phyloP scores from a whole-genome alignment of 2,888 invertebrate species.

The Acholoe squamosa region DNA sequence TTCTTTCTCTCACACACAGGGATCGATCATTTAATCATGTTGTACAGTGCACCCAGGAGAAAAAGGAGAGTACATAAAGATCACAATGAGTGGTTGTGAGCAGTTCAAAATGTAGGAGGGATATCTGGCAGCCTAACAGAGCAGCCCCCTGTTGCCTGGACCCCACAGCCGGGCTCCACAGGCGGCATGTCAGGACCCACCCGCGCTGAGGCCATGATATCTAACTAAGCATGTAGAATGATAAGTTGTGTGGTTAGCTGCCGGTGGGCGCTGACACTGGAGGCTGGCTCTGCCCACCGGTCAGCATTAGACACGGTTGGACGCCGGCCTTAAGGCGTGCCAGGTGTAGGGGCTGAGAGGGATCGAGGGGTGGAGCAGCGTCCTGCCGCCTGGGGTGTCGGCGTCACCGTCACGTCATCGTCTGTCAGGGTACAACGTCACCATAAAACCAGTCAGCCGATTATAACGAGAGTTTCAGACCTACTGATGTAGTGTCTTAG shows the following conservation, averaged over 20 bases:
- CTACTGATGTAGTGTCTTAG: too few relatives aligned
- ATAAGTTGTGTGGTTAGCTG: constrained; percentile 37
- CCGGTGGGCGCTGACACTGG: background rate
- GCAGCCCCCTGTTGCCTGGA: background rate
- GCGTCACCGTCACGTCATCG: constrained; percentile 1
- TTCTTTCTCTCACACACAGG: too few relatives aligned
- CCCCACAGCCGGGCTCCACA: background rate
- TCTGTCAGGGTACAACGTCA: background rate
- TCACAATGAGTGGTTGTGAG: background rate
- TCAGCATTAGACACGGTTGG: constrained; percentile 10
- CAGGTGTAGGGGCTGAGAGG: background rate
- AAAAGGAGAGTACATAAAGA: too few relatives aligned
- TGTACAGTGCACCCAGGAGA: too few relatives aligned
- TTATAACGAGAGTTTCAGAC: background rate
- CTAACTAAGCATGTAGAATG: constrained; percentile 41
- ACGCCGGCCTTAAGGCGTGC: background rate
- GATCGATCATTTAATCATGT: too few relatives aligned
- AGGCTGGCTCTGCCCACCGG: constrained; percentile 20
- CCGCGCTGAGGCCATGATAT: constrained; percentile 6
- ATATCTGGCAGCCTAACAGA: background rate
- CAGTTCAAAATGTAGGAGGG: background rate
- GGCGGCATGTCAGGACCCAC: background rate
- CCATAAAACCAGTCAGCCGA: constrained; percentile 1
- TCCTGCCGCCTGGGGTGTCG: background rate
- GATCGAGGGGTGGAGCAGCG: background rate